phyloP scores from a whole-genome alignment of 2,797 vertebrate genomes.

The Darevskia nairensis region DNA sequence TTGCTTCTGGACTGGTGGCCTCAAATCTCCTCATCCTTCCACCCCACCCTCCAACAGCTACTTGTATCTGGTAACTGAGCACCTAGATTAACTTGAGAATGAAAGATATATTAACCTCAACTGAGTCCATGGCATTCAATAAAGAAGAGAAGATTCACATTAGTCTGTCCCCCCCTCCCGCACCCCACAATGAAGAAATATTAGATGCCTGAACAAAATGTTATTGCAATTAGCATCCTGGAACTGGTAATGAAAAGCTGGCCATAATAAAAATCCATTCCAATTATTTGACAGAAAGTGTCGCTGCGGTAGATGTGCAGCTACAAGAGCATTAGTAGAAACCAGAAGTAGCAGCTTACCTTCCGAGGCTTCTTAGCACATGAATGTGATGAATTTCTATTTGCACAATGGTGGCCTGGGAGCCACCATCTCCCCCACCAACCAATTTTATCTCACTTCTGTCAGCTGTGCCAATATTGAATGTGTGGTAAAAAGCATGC shows the following conservation, averaged over 20 bases:
- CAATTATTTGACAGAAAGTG: slow-evolving; percentile 8
- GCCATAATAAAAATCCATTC: slow-evolving; percentile 38
- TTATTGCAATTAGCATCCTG: slow-evolving; percentile 7
- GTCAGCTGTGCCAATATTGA: not conserved
- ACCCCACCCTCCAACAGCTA: not conserved
- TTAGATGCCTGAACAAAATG: not conserved
- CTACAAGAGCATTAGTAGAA: slow-evolving; percentile 19
- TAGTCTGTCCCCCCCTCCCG: not conserved
- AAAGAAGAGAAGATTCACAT: not conserved
- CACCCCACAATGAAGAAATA: not conserved
- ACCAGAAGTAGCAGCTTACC: slow-evolving; percentile 21
- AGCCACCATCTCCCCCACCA: no score
- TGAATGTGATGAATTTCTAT: not conserved
- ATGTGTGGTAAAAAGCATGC: no score
- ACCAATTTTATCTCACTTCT: not conserved
- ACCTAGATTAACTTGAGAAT: not conserved
- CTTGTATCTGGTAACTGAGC: not conserved
- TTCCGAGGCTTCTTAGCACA: not conserved
- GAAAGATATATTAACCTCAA: not conserved
- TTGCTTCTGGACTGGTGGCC: not conserved
- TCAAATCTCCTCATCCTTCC: not conserved
- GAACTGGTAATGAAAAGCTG: not conserved
- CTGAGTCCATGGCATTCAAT: not conserved
- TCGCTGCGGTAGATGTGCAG: rapidly evolving
- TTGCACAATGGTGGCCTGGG: not conserved